A percentile compares a stretch with the other conserved stretches of the same genome.
These are phyloP conservation scores for Darevskia nairensis DNA, from an alignment of 2,797 vertebrate genomes.

Conservation along the genomic window DNA sequence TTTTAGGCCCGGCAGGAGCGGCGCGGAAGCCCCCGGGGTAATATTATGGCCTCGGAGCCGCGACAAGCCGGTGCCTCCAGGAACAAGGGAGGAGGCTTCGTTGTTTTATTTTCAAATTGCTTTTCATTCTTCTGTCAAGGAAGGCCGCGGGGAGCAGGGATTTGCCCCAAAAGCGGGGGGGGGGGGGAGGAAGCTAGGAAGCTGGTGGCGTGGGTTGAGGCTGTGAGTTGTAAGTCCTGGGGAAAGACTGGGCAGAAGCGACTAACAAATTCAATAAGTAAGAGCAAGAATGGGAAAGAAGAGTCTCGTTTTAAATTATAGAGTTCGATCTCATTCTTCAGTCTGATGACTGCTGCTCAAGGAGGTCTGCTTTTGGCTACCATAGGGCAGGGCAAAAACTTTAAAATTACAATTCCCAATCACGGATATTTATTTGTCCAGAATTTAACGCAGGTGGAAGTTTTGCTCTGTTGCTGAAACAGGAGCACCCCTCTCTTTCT, in stretches of 20 bases:
- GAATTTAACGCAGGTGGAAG: background rate
- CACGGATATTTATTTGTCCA: background rate
- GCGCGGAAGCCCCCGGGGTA: background rate
- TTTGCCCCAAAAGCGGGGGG: too few relatives aligned
- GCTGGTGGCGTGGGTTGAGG: too few relatives aligned
- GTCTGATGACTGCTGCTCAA: background rate
- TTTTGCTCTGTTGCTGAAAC: background rate
- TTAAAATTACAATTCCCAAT: background rate
- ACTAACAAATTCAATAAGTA: too few relatives aligned
- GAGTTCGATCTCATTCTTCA: background rate
- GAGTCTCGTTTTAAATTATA: background rate
- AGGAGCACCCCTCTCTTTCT: background rate
- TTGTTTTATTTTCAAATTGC: background rate
- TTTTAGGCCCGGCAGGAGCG: background rate
- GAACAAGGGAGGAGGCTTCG: accelerated
- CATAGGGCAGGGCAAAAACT: background rate
- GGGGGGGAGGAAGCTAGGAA: too few relatives aligned
- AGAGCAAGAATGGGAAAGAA: background rate
- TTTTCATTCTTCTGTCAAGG: too few relatives aligned
- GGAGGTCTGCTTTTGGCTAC: background rate
- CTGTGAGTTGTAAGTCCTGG: too few relatives aligned
- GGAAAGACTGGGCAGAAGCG: too few relatives aligned
- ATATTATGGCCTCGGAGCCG: background rate
- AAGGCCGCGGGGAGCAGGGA: too few relatives aligned
- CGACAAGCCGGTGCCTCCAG: background rate